A percentile compares a stretch with the other conserved stretches of the same genome.
Evolutionary conservation across 2,797 vertebrate genomes (phyloP).

Genomic region (Enteromius anoplus): DNA sequence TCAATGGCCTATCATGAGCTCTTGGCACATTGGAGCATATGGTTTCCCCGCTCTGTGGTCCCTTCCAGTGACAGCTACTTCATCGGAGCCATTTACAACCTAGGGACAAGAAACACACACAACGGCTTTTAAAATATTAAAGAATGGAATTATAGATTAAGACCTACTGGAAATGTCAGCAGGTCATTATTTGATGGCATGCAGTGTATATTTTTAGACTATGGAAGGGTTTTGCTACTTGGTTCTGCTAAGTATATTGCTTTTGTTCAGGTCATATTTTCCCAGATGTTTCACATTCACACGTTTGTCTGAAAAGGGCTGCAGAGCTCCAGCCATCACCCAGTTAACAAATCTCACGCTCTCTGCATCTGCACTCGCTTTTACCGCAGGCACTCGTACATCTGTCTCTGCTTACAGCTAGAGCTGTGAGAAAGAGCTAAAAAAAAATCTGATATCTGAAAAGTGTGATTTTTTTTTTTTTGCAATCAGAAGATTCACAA

Average conservation of each 20-base stretch:
- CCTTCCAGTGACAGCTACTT: slow-evolving; percentile 55
- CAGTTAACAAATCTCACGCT: slow-evolving; percentile 35
- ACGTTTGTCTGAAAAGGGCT: background rate
- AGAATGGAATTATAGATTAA: slow-evolving; percentile 38
- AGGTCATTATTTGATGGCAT: slow-evolving; percentile 37
- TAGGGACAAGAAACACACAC: slow-evolving; percentile 35
- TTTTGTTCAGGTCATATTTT: background rate
- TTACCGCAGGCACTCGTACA: background rate
- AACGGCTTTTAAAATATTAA: slow-evolving; percentile 42
- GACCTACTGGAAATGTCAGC: slow-evolving; percentile 22
- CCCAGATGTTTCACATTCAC: background rate
- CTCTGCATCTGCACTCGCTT: background rate
- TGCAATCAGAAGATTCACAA: background rate
- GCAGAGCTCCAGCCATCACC: slow-evolving; percentile 12
- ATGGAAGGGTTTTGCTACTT: background rate
- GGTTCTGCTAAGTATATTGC: slow-evolving; percentile 25
- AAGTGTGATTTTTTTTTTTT: background rate
- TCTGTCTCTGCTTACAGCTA: background rate
- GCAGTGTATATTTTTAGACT: slow-evolving; percentile 34
- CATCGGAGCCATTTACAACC: slow-evolving; percentile 4
- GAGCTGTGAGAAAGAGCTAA: background rate
- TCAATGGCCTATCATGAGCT: slow-evolving; percentile 74
- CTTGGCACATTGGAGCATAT: slow-evolving; percentile 74
- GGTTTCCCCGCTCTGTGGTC: slow-evolving; percentile 75
- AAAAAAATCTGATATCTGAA: background rate